A percentile compares a stretch with the other conserved stretches of the same genome.
Evolutionary conservation across 2,888 invertebrate species (phyloP).

Genomic region (Salticus scenicus): DNA sequence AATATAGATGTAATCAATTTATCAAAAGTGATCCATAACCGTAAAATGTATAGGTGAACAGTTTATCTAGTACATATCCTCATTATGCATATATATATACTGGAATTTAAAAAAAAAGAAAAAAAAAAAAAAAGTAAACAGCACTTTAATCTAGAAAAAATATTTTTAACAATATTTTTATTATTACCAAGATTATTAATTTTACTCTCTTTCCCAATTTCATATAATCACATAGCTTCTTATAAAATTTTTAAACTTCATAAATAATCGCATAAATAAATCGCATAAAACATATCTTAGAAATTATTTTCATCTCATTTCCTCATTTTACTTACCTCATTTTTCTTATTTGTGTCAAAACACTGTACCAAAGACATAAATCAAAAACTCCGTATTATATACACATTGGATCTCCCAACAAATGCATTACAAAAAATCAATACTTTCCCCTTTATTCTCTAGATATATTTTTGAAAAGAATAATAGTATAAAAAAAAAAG

Average conservation of each 20-base stretch:
- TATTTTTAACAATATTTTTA: too few species aligned
- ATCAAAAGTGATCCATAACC: too few species aligned
- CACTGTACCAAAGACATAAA: not conserved
- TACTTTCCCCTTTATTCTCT: conserved; percentile 6
- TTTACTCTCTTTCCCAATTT: too few species aligned
- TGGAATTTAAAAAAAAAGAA: too few species aligned
- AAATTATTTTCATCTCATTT: conserved; percentile 9
- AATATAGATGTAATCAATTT: too few species aligned
- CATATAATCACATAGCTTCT: conserved; percentile 25
- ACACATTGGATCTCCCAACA: not conserved
- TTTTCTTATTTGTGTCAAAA: conserved; percentile 1
- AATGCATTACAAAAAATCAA: conserved; percentile 15
- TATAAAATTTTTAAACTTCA: not conserved
- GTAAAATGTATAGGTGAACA: too few species aligned
- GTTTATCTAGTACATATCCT: too few species aligned
- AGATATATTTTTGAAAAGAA: conserved; percentile 2
- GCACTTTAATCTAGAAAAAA: too few species aligned
- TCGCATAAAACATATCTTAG: not conserved
- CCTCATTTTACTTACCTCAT: not conserved
- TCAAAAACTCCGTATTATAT: conserved; percentile 6
- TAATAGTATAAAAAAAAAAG: conserved; percentile 3
- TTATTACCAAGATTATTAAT: too few species aligned
- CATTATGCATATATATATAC: too few species aligned
- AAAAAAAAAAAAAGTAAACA: too few species aligned
- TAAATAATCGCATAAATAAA: too few species aligned